Conservation (phyloP, 1,140 invertebrate genomes). For the Zaprionus gabonicus region DNA sequence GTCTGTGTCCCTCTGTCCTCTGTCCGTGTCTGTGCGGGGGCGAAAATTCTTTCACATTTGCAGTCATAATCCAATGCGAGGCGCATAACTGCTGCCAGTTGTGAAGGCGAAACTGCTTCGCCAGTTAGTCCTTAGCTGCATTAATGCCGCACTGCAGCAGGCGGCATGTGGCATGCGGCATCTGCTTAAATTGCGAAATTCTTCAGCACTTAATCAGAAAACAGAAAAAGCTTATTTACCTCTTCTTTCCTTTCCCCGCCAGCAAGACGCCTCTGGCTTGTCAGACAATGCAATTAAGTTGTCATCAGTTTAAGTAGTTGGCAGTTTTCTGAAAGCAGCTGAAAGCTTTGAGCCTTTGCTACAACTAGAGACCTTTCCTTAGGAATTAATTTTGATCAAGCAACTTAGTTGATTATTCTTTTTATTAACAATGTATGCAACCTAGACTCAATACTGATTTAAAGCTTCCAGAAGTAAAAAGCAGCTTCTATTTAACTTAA, state of each 20-base stretch:
- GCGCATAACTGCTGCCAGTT: slow-evolving; percentile 23
- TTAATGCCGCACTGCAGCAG: neutral
- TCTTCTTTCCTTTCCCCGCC: neutral
- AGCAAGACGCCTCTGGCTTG: neutral
- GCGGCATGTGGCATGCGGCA: neutral
- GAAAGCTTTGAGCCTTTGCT: neutral
- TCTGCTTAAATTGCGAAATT: slow-evolving; percentile 5
- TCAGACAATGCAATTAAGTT: neutral
- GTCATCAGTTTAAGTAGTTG: neutral
- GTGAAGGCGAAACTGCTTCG: neutral
- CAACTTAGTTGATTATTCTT: too few species aligned
- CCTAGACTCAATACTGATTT: too few species aligned
- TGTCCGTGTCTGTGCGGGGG: neutral
- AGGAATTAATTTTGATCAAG: too few species aligned
- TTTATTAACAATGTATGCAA: too few species aligned
- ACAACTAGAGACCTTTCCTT: neutral
- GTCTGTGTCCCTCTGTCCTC: neutral
- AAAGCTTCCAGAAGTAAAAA: too few species aligned
- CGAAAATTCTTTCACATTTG: slow-evolving; percentile 59
- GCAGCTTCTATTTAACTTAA: too few species aligned
- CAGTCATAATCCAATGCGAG: slow-evolving; percentile 59
- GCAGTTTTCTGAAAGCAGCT: neutral
- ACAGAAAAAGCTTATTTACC: neutral
- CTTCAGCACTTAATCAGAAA: slow-evolving; percentile 9
- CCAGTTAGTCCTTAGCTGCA: neutral